phyloP scores from a whole-genome alignment of 2,113 vertebrate genomes.

The Nematolebias whitei region DNA sequence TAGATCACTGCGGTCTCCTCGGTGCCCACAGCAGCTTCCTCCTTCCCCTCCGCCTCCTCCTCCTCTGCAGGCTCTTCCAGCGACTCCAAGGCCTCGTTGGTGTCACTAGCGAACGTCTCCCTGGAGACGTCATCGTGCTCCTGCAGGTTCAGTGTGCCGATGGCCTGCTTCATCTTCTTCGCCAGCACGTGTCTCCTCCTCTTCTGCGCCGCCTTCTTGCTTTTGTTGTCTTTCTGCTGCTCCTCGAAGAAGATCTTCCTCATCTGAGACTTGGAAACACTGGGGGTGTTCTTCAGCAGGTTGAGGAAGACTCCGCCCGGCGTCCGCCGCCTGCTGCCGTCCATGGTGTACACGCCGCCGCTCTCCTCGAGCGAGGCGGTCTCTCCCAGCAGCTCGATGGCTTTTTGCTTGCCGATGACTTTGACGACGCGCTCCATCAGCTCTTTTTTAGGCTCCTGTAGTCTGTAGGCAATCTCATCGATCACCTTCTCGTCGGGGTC shows the following conservation, averaged over 20 bases:
- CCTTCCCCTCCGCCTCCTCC: constrained; percentile 78
- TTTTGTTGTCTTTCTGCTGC: constrained; percentile 87
- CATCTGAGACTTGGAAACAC: constrained; percentile 87
- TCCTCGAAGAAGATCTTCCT: constrained; percentile 91
- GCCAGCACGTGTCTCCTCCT: constrained; percentile 87
- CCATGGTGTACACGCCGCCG: constrained; percentile 91
- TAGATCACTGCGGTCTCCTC: constrained; percentile 91
- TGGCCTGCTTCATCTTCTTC: constrained; percentile 97
- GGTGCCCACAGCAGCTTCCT: constrained; percentile 82
- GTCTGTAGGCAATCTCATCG: constrained; percentile 91
- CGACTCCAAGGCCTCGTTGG: constrained; percentile 92
- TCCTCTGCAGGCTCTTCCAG: constrained; percentile 89
- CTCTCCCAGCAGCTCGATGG: constrained; percentile 91
- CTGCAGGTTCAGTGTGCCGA: constrained; percentile 91
- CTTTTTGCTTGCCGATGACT: constrained; percentile 89
- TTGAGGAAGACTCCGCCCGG: constrained; percentile 96
- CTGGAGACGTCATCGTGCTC: constrained; percentile 94
- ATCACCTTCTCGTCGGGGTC: constrained; percentile 90
- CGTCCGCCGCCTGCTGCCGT: constrained; percentile 92
- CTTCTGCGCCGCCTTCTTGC: constrained; percentile 93
- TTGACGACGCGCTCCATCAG: constrained; percentile 89
- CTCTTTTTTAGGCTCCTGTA: constrained; percentile 93
- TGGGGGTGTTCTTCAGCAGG: constrained; percentile 92
- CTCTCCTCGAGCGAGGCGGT: constrained; percentile 91
- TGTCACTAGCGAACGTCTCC: constrained; percentile 97